A percentile compares a stretch with the other conserved stretches of the same genome.
phyloP scores from a whole-genome alignment of 2,888 invertebrate genomes.

The Orthosia cruda region DNA sequence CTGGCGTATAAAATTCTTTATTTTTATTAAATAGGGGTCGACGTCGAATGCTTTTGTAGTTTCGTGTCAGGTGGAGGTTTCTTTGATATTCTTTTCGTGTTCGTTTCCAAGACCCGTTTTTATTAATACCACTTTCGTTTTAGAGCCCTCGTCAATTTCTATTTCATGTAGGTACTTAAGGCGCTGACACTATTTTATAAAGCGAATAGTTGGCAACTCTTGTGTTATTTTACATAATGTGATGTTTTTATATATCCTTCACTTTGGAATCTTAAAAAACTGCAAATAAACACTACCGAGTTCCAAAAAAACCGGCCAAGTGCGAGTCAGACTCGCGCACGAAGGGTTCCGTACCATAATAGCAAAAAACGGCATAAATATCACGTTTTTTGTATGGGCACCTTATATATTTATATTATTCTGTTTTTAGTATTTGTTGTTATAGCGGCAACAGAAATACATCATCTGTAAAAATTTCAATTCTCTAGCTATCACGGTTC shows the following conservation, averaged over 20 bases:
- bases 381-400: no score
- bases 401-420: no score
- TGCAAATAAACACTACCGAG: no score
- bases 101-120: slow-evolving; percentile 34
- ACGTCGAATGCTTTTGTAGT: slow-evolving; percentile 49
- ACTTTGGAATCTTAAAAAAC: not conserved
- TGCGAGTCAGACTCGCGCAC: no score
- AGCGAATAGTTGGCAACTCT: not conserved
- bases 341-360: no score
- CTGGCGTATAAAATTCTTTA: slow-evolving; percentile 43
- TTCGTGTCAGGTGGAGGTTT: slow-evolving; percentile 41
- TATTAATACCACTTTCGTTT: slow-evolving; percentile 24
- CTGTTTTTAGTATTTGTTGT: no score
- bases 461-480: no score
- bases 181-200: not conserved
- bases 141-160: slow-evolving; percentile 8
- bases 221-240: not conserved
- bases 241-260: not conserved
- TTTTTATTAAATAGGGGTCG: slow-evolving; percentile 59
- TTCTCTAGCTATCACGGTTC: no score
- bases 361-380: no score
- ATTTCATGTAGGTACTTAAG: slow-evolving; percentile 21
- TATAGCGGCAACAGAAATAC: no score
- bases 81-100: slow-evolving; percentile 52
- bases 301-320: no score